Evolutionary conservation across 2,113 vertebrate genomes (phyloP).

Genomic region (Acrocephalus arundinaceus): DNA sequence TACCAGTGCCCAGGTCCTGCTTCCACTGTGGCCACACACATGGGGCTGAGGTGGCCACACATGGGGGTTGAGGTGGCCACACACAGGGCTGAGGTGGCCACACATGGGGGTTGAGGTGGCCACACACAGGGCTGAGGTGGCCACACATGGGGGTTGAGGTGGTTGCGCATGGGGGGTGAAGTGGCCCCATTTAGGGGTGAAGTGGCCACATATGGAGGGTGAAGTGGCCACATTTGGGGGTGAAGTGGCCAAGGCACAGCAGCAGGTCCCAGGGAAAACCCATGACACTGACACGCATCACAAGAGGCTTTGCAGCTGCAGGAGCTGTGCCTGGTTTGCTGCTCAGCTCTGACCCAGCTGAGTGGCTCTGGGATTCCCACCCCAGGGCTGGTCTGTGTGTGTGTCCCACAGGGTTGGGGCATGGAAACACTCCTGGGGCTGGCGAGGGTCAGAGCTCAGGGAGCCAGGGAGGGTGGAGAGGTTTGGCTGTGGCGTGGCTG

Average conservation of each 20-base stretch:
- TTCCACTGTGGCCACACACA: not conserved
- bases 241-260: not conserved
- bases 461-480: not conserved
- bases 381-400: accelerated
- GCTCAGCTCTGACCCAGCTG: not conserved
- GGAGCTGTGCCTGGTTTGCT: not conserved
- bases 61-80: not conserved
- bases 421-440: not conserved
- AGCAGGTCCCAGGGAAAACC: not conserved
- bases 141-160: not conserved
- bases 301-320: not conserved
- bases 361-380: not conserved
- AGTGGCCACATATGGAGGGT: accelerated
- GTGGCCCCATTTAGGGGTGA: accelerated
- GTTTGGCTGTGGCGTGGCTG: not conserved
- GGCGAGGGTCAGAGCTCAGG: accelerated
- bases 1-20: not conserved
- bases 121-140: not conserved
- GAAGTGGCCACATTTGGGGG: accelerated
- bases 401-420: not conserved
- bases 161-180: not conserved
- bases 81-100: accelerated
- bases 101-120: not conserved
- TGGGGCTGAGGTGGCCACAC: no score
- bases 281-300: accelerated